These are phyloP conservation scores for Heliconius aoede DNA, from an alignment of 2,888 invertebrate genomes.

Conservation along the genomic window DNA sequence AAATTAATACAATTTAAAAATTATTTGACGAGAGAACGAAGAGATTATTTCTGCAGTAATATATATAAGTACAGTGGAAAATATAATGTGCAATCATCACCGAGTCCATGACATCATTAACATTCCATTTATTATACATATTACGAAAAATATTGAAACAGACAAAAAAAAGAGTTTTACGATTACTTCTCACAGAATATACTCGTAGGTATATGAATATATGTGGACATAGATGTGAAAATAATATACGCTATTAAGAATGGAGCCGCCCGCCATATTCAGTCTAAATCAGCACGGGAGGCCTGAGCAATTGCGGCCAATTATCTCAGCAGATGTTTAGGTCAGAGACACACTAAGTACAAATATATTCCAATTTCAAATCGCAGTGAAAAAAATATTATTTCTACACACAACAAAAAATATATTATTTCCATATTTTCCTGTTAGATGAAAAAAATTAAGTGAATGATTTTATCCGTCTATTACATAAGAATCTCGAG, in stretches of 20 bases:
- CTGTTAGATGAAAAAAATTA: too few species aligned
- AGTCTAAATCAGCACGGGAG: slow-evolving; percentile 61
- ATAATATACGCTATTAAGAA: slow-evolving; percentile 52
- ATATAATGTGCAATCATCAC: neutral
- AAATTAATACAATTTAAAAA: neutral
- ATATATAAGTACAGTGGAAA: neutral
- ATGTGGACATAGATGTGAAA: slow-evolving; percentile 8
- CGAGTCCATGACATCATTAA: too few species aligned
- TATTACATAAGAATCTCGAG: too few species aligned
- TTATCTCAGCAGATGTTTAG: slow-evolving; percentile 60
- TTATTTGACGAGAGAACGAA: too few species aligned
- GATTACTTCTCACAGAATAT: neutral
- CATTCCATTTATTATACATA: too few species aligned
- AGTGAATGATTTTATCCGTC: too few species aligned
- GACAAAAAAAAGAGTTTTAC: neutral
- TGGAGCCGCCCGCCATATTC: slow-evolving; percentile 57
- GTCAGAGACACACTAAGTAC: slow-evolving; percentile 42
- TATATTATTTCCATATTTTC: too few species aligned
- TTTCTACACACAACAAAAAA: too few species aligned
- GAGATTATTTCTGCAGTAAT: neutral
- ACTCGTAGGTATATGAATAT: neutral
- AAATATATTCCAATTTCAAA: neutral
- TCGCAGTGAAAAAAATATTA: neutral
- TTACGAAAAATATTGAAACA: neutral
- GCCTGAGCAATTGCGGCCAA: slow-evolving; percentile 69